Base-by-base conservation (phyloP, 2,888 invertebrate species). In the Habrosyne pyritoides region DNA sequence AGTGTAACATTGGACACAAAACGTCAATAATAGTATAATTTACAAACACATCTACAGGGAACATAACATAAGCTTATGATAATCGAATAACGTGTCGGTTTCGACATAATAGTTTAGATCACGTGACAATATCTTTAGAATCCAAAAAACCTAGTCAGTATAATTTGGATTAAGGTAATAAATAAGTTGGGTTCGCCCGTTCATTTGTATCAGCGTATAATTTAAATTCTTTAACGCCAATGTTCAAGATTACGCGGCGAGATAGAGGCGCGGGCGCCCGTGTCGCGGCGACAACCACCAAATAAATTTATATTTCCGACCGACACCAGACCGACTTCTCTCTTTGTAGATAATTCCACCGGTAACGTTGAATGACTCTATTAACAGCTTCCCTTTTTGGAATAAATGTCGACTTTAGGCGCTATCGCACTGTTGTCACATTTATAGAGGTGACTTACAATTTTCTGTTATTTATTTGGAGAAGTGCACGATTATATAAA, bases 191-290 rank as follows among this genome's bases (percentile, higher is more conserved):
- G 84, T 85, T 89, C 81, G 87, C 84, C 81, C 86, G 90, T 91
- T 90, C 91, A 91, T 92, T 92, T 92, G 92, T 92, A 91, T 91
- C 91, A 81, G 87, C 81, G 84, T 91, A 92, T 91, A 92, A 92
- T 91, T 92, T 92, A 92, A 92, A 91, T 91, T 91, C 91, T 92
- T 92, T 92, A 91, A 91, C 92, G 92, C 92, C 91, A 91, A 91
- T 92, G 92, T 91, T 91, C 86, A 89, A 92, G 92, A 92, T 92
- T 91, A 91, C 87, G 85, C 87, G 87, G 83, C 67, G 83, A 84
- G 91, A 92, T 91, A 92, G 85, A 84, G 87, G 80, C 79, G 83
- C 86, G 87, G 86, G 91, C 90, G 91, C 91, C 89, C 89, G 88
- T 89, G 91, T 89, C 84, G 77, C 80, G 58, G 81, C 81, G 84